phyloP scores from a whole-genome alignment of 2,113 vertebrate genomes.

The Dermatemys mawii region DNA sequence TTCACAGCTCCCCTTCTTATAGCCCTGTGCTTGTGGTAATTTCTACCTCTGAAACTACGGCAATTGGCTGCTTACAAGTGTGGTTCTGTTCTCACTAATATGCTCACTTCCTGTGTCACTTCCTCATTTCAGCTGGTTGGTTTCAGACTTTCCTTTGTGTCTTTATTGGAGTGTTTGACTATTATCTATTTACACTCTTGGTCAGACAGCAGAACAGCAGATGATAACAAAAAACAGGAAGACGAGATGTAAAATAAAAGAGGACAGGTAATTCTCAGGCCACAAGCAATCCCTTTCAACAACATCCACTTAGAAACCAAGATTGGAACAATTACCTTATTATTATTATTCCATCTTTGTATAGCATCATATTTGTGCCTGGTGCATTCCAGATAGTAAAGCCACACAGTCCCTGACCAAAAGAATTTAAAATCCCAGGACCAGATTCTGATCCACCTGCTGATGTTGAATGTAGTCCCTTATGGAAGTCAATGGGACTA shows the following conservation, averaged over 20 bases:
- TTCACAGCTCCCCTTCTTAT: background rate
- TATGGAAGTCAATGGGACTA: background rate
- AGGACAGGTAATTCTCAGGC: background rate
- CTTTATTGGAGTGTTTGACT: background rate
- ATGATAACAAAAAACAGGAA: background rate
- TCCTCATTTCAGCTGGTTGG: background rate
- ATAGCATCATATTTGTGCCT: background rate
- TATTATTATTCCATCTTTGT: background rate
- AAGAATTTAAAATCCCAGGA: rapidly evolving
- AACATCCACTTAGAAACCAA: background rate
- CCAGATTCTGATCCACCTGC: background rate
- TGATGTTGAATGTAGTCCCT: background rate
- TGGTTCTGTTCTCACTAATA: background rate
- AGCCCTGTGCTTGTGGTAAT: background rate
- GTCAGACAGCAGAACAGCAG: background rate
- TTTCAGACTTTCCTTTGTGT: background rate
- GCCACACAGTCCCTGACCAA: background rate
- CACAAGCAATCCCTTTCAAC: background rate
- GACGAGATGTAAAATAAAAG: background rate
- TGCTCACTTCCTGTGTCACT: background rate
- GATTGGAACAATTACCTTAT: background rate
- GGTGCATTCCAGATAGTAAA: background rate
- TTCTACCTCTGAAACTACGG: background rate
- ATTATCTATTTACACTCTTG: background rate
- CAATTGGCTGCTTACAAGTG: background rate